phyloP scores from a whole-genome alignment of 2,888 invertebrate genomes.

The Lydus trimaculatus region DNA sequence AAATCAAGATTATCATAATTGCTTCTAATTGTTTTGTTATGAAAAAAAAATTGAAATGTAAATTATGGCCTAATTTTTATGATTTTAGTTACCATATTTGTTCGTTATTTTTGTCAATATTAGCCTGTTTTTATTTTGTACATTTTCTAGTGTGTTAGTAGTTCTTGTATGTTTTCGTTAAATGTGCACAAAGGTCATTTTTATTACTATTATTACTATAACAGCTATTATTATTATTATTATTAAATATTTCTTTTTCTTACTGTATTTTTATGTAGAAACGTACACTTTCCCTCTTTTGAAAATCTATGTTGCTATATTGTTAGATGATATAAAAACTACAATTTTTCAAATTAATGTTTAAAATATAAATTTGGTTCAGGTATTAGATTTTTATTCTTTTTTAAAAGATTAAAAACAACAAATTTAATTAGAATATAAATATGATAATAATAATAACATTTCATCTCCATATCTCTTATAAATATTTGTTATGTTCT shows the following conservation, averaged over 20 bases:
- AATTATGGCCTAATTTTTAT: constrained; percentile 23
- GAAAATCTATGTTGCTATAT: background rate
- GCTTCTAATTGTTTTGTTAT: background rate
- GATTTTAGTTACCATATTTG: constrained; percentile 28
- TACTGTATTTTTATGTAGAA: constrained; percentile 4
- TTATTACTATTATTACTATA: constrained; percentile 2
- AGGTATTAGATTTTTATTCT: background rate
- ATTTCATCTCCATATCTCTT: constrained; percentile 9
- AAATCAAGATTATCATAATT: background rate
- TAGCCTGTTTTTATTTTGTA: constrained; percentile 20
- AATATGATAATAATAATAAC: background rate
- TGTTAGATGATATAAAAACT: background rate
- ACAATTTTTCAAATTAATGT: background rate
- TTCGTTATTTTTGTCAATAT: constrained; percentile 5
- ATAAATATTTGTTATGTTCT: constrained; percentile 16
- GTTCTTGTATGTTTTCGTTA: constrained; percentile 19
- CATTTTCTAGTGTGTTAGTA: constrained; percentile 16
- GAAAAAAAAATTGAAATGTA: background rate
- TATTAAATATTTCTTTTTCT: background rate
- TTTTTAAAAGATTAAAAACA: background rate
- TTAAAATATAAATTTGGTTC: background rate
- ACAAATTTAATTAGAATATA: background rate
- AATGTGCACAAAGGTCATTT: constrained; percentile 25
- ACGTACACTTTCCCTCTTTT: background rate
- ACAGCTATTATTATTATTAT: background rate